Conservation (phyloP, 2,113 vertebrate genomes). For the Prinia subflava region DNA sequence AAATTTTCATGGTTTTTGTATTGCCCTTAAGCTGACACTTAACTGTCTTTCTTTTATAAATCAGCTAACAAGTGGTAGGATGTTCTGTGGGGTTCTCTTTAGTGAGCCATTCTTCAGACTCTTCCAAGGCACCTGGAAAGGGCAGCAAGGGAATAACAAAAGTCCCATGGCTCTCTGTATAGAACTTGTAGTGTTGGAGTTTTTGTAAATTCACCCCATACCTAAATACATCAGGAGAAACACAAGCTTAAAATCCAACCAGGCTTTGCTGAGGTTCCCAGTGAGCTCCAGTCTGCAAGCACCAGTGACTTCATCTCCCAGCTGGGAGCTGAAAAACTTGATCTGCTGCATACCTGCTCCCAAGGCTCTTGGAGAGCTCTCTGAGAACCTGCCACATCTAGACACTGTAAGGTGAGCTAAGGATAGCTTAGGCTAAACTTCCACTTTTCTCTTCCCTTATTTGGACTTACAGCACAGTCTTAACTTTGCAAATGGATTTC, state of each 20-base stretch:
- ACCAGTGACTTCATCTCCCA: fast-evolving
- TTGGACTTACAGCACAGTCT: not conserved
- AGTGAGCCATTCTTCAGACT: not conserved
- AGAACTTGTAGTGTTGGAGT: not conserved
- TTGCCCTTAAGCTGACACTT: not conserved
- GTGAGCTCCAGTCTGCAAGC: not conserved
- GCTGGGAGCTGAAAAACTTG: not conserved
- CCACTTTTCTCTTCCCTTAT: conserved; percentile 11
- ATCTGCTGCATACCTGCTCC: not conserved
- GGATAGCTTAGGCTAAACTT: conserved; percentile 13
- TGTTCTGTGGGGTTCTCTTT: not conserved
- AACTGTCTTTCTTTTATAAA: not conserved
- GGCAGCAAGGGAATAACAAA: not conserved
- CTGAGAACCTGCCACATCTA: not conserved
- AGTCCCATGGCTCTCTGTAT: not conserved
- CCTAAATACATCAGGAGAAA: not conserved
- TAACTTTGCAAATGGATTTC: not conserved
- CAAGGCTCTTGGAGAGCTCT: not conserved
- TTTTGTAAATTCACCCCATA: not conserved
- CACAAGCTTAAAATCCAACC: not conserved
- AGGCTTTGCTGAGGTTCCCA: not conserved
- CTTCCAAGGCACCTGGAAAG: not conserved
- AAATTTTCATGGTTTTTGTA: not conserved
- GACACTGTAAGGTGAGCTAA: conserved; percentile 6
- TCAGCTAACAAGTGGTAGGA: not conserved